phyloP scores from a whole-genome alignment of 2,888 invertebrate species.

The Anagyrus pseudococci region DNA sequence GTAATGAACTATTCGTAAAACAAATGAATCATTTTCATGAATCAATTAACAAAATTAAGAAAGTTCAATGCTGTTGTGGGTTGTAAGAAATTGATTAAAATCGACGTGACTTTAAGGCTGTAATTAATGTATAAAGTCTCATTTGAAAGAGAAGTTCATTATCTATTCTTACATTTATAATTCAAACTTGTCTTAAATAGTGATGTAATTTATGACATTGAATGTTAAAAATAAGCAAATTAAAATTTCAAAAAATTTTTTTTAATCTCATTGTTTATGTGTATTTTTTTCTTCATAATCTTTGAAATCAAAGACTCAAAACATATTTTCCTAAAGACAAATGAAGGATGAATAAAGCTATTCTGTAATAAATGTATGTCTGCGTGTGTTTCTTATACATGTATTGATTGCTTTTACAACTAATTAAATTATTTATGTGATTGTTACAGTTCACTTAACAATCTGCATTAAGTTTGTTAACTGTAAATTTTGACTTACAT shows the following conservation, averaged over 20 bases:
- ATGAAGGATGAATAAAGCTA: conserved; percentile 1
- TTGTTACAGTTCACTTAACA: too few species aligned
- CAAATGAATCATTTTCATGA: conserved; percentile 15
- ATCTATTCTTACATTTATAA: conserved; percentile 39
- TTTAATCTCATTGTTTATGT: conserved; percentile 35
- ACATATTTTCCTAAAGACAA: conserved; percentile 6
- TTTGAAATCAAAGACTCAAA: conserved; percentile 1
- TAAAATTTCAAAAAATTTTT: conserved; percentile 39
- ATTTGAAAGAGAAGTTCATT: conserved; percentile 39
- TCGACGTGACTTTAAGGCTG: conserved; percentile 42
- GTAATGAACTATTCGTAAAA: conserved; percentile 14
- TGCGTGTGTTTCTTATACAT: too few species aligned
- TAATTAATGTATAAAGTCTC: conserved; percentile 47
- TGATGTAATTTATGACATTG: conserved; percentile 43
- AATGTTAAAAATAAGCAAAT: conserved; percentile 41
- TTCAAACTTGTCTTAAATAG: conserved; percentile 41
- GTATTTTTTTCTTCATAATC: conserved; percentile 29
- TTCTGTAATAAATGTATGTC: too few species aligned
- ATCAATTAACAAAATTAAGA: conserved; percentile 21
- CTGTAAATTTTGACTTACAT: too few species aligned
- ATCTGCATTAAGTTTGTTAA: too few species aligned
- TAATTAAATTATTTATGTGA: too few species aligned
- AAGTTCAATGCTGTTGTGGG: conserved; percentile 9
- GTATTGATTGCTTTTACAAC: too few species aligned
- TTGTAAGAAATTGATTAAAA: conserved; percentile 6